These are phyloP conservation scores for Drosophila prolongata DNA, from an alignment of 2,888 invertebrate species.

Conservation along the genomic window DNA sequence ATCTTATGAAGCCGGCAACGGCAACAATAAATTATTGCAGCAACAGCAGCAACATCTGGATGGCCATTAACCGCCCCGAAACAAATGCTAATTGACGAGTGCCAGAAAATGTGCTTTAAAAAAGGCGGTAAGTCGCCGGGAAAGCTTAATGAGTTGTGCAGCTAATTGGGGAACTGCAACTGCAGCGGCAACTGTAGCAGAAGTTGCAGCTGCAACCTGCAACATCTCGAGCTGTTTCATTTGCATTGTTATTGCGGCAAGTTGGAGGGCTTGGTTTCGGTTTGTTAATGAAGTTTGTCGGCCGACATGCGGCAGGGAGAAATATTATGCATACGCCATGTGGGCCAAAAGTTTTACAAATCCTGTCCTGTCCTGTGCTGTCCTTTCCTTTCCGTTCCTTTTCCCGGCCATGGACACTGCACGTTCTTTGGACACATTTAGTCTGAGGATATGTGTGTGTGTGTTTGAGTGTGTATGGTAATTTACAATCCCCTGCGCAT, in stretches of 20 bases:
- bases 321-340: slow-evolving; percentile 73
- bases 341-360: slow-evolving; percentile 63
- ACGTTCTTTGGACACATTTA: slow-evolving; percentile 59
- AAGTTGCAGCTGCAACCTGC: slow-evolving; percentile 9
- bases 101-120: slow-evolving; percentile 43
- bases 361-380: slow-evolving; percentile 9
- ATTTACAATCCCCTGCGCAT: slow-evolving; percentile 73
- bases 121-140: slow-evolving; percentile 42
- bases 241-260: slow-evolving; percentile 51
- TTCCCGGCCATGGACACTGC: slow-evolving; percentile 40
- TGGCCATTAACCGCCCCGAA: slow-evolving; percentile 58
- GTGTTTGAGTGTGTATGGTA: slow-evolving; percentile 52
- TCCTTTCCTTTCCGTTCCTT: neutral
- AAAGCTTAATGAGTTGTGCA: slow-evolving; percentile 58
- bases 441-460: slow-evolving; percentile 40
- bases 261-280: slow-evolving; percentile 30
- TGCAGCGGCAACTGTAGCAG: slow-evolving; percentile 1
- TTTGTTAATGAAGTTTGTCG: slow-evolving; percentile 60
- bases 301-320: slow-evolving; percentile 57
- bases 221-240: slow-evolving; percentile 46
- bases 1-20: slow-evolving; percentile 69
- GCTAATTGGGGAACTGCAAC: slow-evolving; percentile 59
- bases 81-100: slow-evolving; percentile 69
- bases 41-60: slow-evolving; percentile 20
- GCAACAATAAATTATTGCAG: slow-evolving; percentile 49